Conservation (phyloP, 1,140 invertebrate species). For the Nephotettix cincticeps region DNA sequence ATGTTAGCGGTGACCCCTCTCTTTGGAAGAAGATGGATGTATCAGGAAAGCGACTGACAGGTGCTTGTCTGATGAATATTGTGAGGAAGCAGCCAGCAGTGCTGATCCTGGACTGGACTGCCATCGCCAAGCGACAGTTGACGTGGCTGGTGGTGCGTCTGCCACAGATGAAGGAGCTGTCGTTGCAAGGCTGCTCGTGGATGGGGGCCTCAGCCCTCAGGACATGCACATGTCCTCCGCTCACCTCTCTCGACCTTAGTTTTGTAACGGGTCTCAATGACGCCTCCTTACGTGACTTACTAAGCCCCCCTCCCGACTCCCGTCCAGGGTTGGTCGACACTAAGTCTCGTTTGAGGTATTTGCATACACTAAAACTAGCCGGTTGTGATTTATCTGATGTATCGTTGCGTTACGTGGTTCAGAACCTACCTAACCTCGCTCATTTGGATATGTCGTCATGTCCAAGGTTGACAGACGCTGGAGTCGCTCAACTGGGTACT, state of each 20-base stretch:
- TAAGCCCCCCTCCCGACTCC: slow-evolving; percentile 82
- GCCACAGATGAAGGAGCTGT: slow-evolving; percentile 76
- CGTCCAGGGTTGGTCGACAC: slow-evolving; percentile 80
- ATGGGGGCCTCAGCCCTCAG: slow-evolving; percentile 77
- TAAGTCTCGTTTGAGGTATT: slow-evolving; percentile 73
- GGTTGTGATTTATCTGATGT: slow-evolving; percentile 90
- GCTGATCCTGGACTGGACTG: slow-evolving; percentile 81
- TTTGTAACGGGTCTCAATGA: slow-evolving; percentile 82
- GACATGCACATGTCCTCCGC: slow-evolving; percentile 78
- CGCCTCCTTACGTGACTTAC: slow-evolving; percentile 73
- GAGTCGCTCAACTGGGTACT: slow-evolving; percentile 79
- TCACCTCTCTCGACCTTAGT: slow-evolving; percentile 76
- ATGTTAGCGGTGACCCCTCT: slow-evolving; percentile 74
- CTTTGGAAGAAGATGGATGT: slow-evolving; percentile 84
- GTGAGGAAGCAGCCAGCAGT: slow-evolving; percentile 83
- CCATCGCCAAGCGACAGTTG: slow-evolving; percentile 80
- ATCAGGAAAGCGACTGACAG: slow-evolving; percentile 62
- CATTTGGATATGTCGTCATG: slow-evolving; percentile 82
- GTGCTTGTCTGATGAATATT: slow-evolving; percentile 73
- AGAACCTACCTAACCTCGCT: slow-evolving; percentile 71
- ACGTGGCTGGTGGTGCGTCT: slow-evolving; percentile 83
- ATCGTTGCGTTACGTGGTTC: slow-evolving; percentile 74
- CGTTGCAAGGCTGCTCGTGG: slow-evolving; percentile 77
- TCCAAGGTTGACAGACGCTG: slow-evolving; percentile 82
- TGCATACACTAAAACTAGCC: slow-evolving; percentile 72